Conservation (phyloP, 2,113 vertebrate species). For the Limnothrissa miodon region DNA sequence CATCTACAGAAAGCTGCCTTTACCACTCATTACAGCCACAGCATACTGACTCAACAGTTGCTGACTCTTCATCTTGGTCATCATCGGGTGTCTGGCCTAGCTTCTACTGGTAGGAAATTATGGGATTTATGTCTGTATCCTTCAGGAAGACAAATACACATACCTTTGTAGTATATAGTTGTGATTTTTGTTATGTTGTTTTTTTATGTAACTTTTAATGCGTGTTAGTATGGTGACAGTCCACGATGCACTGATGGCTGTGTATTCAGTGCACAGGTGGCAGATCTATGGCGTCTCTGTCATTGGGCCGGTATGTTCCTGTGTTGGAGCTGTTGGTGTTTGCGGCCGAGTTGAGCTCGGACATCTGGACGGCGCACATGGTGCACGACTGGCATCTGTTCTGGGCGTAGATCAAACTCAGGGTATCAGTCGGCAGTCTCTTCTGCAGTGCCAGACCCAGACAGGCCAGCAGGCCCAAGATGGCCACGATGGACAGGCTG, state of each 20-base stretch:
- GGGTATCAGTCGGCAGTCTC: constrained; percentile 9
- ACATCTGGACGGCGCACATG: constrained; percentile 26
- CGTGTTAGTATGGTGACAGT: not conserved
- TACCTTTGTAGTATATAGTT: not conserved
- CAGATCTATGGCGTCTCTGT: constrained; percentile 33
- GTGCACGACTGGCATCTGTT: constrained; percentile 21
- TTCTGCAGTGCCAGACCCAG: not conserved
- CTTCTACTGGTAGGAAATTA: not conserved
- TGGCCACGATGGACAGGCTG: constrained; percentile 5
- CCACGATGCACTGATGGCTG: not conserved
- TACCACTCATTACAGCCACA: not conserved
- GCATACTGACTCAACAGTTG: not conserved
- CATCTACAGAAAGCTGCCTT: not conserved
- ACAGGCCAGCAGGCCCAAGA: constrained; percentile 16
- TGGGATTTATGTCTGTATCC: not conserved
- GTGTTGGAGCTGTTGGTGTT: constrained; percentile 29
- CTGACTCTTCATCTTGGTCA: not conserved
- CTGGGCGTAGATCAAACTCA: constrained; percentile 21
- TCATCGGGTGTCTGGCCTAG: not conserved
- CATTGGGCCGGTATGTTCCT: constrained; percentile 31
- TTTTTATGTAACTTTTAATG: not conserved
- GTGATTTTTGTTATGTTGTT: not conserved
- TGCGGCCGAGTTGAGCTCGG: constrained; percentile 18
- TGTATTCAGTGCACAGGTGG: constrained; percentile 4
- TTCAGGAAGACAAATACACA: not conserved